Evolutionary conservation across 2,113 vertebrate species (phyloP).

Genomic region (Mionectes macconnelli): DNA sequence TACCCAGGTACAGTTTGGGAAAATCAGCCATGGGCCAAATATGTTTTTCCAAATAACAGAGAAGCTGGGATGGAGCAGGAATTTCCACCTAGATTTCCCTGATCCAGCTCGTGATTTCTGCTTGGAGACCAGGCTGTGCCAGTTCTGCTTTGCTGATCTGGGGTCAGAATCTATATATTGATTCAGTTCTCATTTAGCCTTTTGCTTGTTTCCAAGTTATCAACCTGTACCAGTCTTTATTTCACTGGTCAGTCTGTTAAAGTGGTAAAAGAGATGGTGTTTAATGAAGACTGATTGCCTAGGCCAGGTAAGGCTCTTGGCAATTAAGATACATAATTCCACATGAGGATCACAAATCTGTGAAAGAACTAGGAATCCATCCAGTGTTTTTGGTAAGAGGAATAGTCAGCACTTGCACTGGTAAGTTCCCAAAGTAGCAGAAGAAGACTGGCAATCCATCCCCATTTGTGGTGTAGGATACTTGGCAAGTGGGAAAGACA

Average conservation of each 20-base stretch:
- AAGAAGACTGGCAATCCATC: neutral
- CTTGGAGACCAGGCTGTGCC: neutral
- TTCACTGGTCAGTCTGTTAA: neutral
- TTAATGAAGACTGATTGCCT: neutral
- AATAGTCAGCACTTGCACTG: neutral
- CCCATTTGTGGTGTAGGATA: neutral
- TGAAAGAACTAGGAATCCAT: neutral
- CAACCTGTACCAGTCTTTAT: neutral
- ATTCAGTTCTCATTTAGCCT: neutral
- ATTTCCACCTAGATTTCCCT: neutral
- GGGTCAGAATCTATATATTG: neutral
- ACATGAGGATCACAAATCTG: neutral
- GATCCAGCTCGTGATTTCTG: neutral
- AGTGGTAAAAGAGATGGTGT: neutral
- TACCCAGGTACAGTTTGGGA: neutral
- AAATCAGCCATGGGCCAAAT: neutral
- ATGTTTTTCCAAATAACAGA: neutral
- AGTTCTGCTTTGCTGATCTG: neutral
- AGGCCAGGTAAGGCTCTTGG: neutral
- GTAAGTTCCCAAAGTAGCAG: neutral
- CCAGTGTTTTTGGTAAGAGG: neutral
- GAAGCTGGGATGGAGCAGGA: neutral
- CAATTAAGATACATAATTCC: neutral
- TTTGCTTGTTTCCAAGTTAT: neutral
- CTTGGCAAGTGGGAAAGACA: neutral